phyloP scores from a whole-genome alignment of 2,797 vertebrate genomes.

The Sylvia borin region DNA sequence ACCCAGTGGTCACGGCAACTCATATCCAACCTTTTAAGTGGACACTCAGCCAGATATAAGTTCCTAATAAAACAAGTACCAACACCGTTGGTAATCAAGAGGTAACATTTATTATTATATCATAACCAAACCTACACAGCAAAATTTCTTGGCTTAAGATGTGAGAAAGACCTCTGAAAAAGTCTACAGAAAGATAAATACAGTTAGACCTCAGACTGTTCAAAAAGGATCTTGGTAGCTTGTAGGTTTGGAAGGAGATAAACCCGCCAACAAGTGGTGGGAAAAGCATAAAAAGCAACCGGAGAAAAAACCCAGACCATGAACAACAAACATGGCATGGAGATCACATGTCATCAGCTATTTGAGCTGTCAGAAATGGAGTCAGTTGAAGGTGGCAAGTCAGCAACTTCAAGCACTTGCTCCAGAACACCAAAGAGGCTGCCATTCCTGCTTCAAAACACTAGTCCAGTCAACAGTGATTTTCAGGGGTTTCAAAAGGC shows the following conservation, averaged over 20 bases:
- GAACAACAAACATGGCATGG: not conserved
- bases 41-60: not conserved
- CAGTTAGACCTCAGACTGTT: not conserved
- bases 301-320: not conserved
- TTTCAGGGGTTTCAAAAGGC: not conserved
- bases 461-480: not conserved
- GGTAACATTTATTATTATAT: not conserved
- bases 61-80: not conserved
- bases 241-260: not conserved
- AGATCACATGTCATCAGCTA: not conserved
- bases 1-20: not conserved
- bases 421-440: not conserved
- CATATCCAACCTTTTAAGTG: not conserved
- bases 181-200: not conserved
- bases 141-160: not conserved
- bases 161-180: not conserved
- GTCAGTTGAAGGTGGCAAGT: not conserved
- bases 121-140: not conserved
- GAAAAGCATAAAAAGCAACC: not conserved
- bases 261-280: not conserved
- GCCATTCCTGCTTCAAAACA: not conserved
- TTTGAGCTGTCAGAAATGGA: not conserved
- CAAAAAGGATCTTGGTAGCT: not conserved
- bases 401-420: not conserved
- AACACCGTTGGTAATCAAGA: not conserved